Evolutionary conservation across 2,113 vertebrate species (phyloP).

Genomic region (Syngnathus floridae): DNA sequence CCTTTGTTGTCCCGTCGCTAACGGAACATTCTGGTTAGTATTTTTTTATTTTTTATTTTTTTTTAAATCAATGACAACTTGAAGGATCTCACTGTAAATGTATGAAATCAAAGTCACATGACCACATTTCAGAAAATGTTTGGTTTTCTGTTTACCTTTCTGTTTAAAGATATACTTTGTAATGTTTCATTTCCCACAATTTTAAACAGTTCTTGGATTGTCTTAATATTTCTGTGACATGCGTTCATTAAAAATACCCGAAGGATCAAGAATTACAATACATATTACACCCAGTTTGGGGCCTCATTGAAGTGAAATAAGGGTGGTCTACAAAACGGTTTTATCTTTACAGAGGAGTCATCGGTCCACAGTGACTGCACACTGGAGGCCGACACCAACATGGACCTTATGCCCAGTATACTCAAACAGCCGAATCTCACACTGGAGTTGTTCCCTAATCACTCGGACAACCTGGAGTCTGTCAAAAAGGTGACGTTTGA

Average conservation of each 20-base stretch:
- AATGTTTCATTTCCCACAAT: background rate
- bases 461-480: constrained; percentile 84
- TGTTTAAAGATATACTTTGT: too few species aligned
- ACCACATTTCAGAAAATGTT: background rate
- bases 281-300: too few species aligned
- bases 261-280: background rate
- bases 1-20: constrained; percentile 89
- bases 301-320: too few species aligned
- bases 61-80: background rate
- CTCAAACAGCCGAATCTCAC: constrained; percentile 84
- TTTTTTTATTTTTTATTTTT: constrained; percentile 5
- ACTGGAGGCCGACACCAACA: constrained; percentile 82
- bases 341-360: constrained; percentile 75
- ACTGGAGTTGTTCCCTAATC: constrained; percentile 88
- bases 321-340: constrained; percentile 1
- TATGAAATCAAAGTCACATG: background rate
- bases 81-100: background rate
- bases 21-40: constrained; percentile 81
- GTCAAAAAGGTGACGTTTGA: constrained; percentile 76
- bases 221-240: background rate
- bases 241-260: background rate
- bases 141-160: background rate
- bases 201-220: background rate
- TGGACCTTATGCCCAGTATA: constrained; percentile 80
- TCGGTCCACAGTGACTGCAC: constrained; percentile 84